phyloP scores from a whole-genome alignment of 2,797 vertebrate species.

The Peromyscus melanophrys region DNA sequence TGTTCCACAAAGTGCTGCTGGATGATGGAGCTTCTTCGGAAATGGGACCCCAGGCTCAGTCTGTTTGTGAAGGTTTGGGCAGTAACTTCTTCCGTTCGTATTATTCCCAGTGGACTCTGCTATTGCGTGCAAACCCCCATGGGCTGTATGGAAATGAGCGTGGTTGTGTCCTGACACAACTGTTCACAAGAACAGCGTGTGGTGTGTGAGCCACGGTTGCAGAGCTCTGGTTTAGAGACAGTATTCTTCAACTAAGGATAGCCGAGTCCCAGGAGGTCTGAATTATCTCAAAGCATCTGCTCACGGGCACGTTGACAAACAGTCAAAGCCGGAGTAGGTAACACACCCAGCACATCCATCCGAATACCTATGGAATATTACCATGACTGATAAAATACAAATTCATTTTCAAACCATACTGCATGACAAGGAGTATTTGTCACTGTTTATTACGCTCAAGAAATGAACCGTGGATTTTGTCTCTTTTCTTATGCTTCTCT shows the following conservation, averaged over 20 bases:
- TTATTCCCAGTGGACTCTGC: not conserved
- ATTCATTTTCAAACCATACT: constrained; percentile 56
- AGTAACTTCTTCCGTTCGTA: not conserved
- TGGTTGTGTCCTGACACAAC: not conserved
- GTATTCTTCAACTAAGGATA: not conserved
- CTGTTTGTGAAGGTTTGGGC: not conserved
- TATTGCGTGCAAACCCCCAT: not conserved
- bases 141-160: not conserved
- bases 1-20: not conserved
- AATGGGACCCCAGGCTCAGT: not conserved
- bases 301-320: not conserved
- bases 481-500: constrained; percentile 66
- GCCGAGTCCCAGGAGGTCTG: not conserved
- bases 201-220: not conserved
- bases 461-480: constrained; percentile 72
- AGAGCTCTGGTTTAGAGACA: not conserved
- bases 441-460: constrained; percentile 60
- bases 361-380: not conserved
- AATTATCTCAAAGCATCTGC: not conserved
- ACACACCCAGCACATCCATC: not conserved
- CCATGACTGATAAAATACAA: constrained; percentile 49
- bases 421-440: constrained; percentile 58
- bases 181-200: constrained; percentile 20
- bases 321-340: not conserved
- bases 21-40: not conserved